A percentile compares a stretch with the other conserved stretches of the same genome.
phyloP scores from a whole-genome alignment of 2,888 invertebrate genomes.

The Dexiosoma caninum region DNA sequence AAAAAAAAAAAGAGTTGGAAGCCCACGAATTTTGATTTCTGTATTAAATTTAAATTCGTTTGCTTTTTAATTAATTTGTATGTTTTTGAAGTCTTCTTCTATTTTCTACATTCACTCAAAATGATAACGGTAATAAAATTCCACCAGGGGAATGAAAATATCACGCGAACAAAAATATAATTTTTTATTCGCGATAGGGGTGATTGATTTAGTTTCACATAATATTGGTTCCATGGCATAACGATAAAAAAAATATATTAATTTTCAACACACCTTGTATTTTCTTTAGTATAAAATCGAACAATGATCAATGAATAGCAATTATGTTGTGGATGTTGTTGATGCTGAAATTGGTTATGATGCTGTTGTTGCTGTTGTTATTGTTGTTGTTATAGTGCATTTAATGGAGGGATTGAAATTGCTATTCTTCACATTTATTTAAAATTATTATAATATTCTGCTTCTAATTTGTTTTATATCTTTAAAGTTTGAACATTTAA shows the following conservation, averaged over 20 bases:
- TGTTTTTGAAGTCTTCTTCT: too few species aligned
- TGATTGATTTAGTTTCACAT: too few species aligned
- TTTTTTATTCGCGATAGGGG: too few species aligned
- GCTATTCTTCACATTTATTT: slow-evolving; percentile 43
- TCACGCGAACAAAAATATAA: too few species aligned
- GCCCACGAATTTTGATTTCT: too few species aligned
- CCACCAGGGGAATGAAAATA: too few species aligned
- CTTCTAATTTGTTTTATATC: slow-evolving; percentile 51
- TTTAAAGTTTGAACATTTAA: slow-evolving; percentile 61
- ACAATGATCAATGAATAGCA: slow-evolving; percentile 36
- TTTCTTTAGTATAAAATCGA: slow-evolving; percentile 48
- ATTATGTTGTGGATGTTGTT: slow-evolving; percentile 1
- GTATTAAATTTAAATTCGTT: too few species aligned
- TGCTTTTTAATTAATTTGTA: too few species aligned
- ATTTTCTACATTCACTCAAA: too few species aligned
- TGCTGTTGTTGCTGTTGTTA: slow-evolving; percentile 41
- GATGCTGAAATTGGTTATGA: background rate
- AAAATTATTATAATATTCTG: slow-evolving; percentile 46
- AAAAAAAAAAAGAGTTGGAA: too few species aligned
- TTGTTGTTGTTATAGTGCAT: slow-evolving; percentile 60
- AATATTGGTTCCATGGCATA: background rate
- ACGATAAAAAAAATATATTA: background rate
- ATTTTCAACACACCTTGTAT: slow-evolving; percentile 35
- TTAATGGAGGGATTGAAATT: slow-evolving; percentile 72
- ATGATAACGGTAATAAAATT: too few species aligned